phyloP scores from a whole-genome alignment of 2,797 vertebrate species.

The Macrochelys suwanniensis region DNA sequence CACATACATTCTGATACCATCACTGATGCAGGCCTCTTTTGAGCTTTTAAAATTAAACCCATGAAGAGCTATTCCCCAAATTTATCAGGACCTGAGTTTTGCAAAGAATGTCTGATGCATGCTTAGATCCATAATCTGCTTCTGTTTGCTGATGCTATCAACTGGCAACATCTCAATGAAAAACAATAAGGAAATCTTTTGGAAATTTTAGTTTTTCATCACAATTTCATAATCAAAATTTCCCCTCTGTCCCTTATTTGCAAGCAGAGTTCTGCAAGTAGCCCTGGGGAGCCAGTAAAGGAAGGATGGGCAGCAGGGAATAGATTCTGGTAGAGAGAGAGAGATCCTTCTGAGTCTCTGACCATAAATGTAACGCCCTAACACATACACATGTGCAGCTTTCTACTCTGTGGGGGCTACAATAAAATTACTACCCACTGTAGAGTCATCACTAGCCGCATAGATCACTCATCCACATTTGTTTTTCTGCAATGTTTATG shows the following conservation, averaged over 20 bases:
- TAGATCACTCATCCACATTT: conserved; percentile 29
- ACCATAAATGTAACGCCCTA: neutral
- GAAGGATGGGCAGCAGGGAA: neutral
- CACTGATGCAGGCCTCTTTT: neutral
- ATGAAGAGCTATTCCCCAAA: neutral
- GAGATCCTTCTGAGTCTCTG: neutral
- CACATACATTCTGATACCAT: neutral
- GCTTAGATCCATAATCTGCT: conserved; percentile 42
- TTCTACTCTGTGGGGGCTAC: neutral
- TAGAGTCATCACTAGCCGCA: neutral
- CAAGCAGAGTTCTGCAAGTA: neutral
- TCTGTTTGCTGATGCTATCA: conserved; percentile 28
- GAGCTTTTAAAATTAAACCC: conserved; percentile 52
- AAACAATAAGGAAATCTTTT: conserved; percentile 56
- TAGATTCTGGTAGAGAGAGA: neutral
- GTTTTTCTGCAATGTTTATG: conserved; percentile 27
- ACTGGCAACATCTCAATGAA: conserved; percentile 65
- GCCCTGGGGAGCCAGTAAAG: conserved; percentile 27
- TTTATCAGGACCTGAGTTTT: neutral
- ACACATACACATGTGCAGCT: neutral
- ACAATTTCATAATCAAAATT: conserved; percentile 7
- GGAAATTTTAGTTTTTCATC: neutral
- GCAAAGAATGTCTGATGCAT: neutral
- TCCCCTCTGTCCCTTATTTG: conserved; percentile 15
- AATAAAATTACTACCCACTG: neutral